Evolutionary conservation across 2,797 vertebrate species (phyloP).

Genomic region (Scolopax rusticola): DNA sequence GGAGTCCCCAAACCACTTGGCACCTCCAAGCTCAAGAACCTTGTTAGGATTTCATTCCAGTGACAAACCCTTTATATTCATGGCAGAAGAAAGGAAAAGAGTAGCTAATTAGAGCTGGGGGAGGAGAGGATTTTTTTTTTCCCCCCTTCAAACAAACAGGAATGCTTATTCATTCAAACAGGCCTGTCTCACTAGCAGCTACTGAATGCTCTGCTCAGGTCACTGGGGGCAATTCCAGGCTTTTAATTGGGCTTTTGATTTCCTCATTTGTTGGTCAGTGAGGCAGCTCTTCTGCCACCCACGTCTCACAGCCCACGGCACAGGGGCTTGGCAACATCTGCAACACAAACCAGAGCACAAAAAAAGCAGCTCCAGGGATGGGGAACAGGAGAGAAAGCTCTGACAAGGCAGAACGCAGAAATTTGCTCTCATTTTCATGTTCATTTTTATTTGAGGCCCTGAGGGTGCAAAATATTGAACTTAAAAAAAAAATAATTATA

Average conservation of each 20-base stretch:
- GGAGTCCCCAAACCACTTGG: neutral
- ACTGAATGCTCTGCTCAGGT: neutral
- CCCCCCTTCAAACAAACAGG: neutral
- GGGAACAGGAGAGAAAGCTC: neutral
- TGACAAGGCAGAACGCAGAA: neutral
- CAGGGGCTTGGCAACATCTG: neutral
- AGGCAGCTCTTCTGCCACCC: constrained; percentile 42
- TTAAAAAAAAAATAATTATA: neutral
- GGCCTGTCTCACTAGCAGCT: neutral
- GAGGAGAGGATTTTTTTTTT: neutral
- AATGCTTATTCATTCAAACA: constrained; percentile 37
- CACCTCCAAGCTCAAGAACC: neutral
- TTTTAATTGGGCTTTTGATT: constrained; percentile 50
- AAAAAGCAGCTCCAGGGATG: neutral
- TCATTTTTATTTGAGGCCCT: neutral
- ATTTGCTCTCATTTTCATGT: neutral
- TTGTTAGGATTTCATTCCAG: neutral
- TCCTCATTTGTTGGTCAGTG: constrained; percentile 42
- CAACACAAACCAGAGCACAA: neutral
- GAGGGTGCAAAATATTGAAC: neutral
- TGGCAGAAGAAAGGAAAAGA: neutral
- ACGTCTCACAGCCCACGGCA: fast-evolving
- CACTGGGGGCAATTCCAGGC: constrained; percentile 27
- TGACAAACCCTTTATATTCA: neutral
- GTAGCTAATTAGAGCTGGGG: constrained; percentile 14